A percentile compares a stretch with the other conserved stretches of the same genome.
phyloP scores from a whole-genome alignment of 2,113 vertebrate genomes.

The Colaptes auratus region DNA sequence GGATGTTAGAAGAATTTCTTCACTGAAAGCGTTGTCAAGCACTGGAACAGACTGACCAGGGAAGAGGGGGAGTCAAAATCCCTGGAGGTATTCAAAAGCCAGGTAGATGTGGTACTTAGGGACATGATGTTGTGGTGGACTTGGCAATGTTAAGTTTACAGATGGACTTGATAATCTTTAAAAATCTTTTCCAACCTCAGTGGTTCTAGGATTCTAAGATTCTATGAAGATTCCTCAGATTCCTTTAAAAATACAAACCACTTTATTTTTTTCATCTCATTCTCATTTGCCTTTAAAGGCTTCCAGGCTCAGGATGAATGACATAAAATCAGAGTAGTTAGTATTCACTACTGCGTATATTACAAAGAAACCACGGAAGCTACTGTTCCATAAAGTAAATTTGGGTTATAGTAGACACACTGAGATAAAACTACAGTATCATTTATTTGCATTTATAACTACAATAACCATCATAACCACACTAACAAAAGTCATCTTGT shows the following conservation, averaged over 20 bases:
- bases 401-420: background rate
- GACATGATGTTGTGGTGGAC: background rate
- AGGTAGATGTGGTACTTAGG: too few species aligned
- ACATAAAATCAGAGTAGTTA: background rate
- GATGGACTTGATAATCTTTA: too few species aligned
- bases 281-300: background rate
- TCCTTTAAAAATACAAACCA: background rate
- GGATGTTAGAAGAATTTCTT: background rate
- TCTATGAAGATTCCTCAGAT: background rate
- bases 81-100: background rate
- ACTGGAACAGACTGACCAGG: background rate
- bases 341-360: background rate
- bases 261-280: background rate
- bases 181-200: background rate
- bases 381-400: conserved; percentile 12
- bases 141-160: background rate
- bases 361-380: background rate
- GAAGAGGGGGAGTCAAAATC: background rate
- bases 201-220: background rate
- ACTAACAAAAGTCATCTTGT: conserved; percentile 24
- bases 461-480: conserved; percentile 11
- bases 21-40: fast-evolving
- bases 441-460: conserved; percentile 51
- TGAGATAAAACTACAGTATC: conserved; percentile 16
- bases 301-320: background rate